phyloP scores from a whole-genome alignment of 1,140 invertebrate species.

The Cherax quadricarinatus region DNA sequence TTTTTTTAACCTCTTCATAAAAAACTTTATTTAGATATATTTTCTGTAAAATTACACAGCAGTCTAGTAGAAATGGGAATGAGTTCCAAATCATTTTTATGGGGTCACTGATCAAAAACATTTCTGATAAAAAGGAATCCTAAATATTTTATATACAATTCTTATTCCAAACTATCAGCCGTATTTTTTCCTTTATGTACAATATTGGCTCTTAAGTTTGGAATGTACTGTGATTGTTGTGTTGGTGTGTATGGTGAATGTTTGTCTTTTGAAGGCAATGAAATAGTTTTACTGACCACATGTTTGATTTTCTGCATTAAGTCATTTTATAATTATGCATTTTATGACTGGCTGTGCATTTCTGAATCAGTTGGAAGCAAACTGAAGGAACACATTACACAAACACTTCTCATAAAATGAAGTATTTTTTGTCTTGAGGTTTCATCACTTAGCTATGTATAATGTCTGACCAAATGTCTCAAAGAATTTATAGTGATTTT shows the following conservation, averaged over 20 bases:
- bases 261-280: conserved; percentile 14
- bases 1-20: not conserved
- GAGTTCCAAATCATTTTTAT: not conserved
- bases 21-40: not conserved
- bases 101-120: not conserved
- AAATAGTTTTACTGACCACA: not conserved
- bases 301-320: conserved; percentile 41
- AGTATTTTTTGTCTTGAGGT: not conserved
- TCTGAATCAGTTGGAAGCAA: conserved; percentile 34
- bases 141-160: not conserved
- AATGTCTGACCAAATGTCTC: conserved; percentile 63
- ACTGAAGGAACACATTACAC: not conserved
- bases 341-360: conserved; percentile 64
- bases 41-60: not conserved
- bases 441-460: conserved; percentile 32
- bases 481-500: conserved; percentile 61
- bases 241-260: conserved; percentile 3
- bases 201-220: not conserved
- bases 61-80: not conserved
- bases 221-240: conserved; percentile 22
- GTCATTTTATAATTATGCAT: conserved; percentile 56
- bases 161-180: not conserved
- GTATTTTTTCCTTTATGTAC: conserved; percentile 20
- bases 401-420: not conserved
- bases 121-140: not conserved